Conservation (phyloP, 1,140 invertebrate genomes). For the Apis dorsata region DNA sequence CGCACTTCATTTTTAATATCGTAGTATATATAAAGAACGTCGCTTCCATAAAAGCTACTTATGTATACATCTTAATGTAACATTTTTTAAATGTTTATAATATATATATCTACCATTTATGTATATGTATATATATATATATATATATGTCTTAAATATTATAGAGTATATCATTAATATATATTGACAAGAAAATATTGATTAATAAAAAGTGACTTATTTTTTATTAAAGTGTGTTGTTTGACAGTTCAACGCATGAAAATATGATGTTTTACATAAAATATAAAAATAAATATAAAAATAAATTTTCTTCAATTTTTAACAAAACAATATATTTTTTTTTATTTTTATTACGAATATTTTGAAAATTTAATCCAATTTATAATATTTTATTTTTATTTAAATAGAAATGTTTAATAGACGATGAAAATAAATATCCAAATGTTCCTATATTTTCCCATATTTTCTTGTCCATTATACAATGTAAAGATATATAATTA, state of each 20-base stretch:
- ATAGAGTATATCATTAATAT: constrained; percentile 25
- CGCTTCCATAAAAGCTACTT: constrained; percentile 24
- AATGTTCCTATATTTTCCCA: constrained; percentile 40
- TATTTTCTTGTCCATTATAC: constrained; percentile 48
- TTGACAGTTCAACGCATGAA: constrained; percentile 7
- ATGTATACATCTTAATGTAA: constrained; percentile 25
- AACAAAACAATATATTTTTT: not conserved
- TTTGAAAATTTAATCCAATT: not conserved
- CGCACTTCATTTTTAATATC: constrained; percentile 23
- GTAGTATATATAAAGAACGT: constrained; percentile 21
- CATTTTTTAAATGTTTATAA: not conserved
- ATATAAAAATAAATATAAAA: constrained; percentile 39
- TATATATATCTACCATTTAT: constrained; percentile 22
- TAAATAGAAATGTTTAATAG: not conserved
- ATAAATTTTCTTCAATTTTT: not conserved
- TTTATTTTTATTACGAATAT: not conserved
- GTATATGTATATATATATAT: constrained; percentile 33
- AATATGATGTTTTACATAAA: not conserved
- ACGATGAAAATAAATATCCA: not conserved
- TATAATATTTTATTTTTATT: not conserved
- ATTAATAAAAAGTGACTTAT: constrained; percentile 17
- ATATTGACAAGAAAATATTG: constrained; percentile 47
- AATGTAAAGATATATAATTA: not conserved
- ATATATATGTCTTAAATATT: constrained; percentile 43
- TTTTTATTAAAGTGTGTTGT: constrained; percentile 30